Conservation (phyloP, 2,113 vertebrate genomes). For the Gasterosteus nipponicus region DNA sequence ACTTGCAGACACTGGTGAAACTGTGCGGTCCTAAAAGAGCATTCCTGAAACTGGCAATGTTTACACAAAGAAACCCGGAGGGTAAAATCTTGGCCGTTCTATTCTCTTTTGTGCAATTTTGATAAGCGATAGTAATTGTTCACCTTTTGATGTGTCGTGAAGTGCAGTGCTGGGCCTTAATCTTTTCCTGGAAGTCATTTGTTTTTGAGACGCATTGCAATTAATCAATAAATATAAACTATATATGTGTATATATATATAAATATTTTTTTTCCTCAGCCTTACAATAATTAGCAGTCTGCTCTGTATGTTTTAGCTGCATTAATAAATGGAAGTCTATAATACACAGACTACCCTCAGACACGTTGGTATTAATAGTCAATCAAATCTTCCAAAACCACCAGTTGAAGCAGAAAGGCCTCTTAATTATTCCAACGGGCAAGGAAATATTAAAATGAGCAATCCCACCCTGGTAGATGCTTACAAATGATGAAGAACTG, state of each 20-base stretch:
- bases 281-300: neutral
- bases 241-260: neutral
- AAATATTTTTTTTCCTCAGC: neutral
- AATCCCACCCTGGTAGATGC: conserved; percentile 68
- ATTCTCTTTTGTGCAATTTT: neutral
- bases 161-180: neutral
- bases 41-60: neutral
- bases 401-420: conserved; percentile 42
- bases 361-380: conserved; percentile 49
- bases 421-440: conserved; percentile 33
- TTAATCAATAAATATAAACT: neutral
- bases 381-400: conserved; percentile 38
- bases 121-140: neutral
- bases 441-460: conserved; percentile 59
- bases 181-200: neutral
- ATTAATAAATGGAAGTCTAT: conserved; percentile 19
- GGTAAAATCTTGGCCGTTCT: neutral
- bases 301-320: conserved; percentile 1
- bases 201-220: neutral
- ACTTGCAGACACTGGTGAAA: conserved; percentile 19
- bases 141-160: neutral
- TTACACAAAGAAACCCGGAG: neutral
- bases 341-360: conserved; percentile 15
- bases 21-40: neutral
- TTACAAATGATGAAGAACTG: conserved; percentile 59